Evolutionary conservation across 1,140 invertebrate species (phyloP).

Genomic region (Drosophila tani): DNA sequence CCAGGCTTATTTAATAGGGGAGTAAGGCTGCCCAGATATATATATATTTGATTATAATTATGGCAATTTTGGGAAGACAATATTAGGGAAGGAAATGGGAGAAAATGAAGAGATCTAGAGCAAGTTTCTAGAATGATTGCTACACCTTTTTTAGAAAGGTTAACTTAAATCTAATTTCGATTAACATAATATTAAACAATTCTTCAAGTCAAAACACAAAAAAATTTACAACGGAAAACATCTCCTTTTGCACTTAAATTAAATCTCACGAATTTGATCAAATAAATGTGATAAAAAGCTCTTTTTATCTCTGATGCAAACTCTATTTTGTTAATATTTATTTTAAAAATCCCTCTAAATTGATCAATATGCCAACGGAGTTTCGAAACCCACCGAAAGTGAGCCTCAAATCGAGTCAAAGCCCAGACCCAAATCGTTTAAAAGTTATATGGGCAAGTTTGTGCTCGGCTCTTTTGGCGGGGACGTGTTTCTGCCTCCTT

Average conservation of each 20-base stretch:
- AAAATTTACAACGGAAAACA: too few species aligned
- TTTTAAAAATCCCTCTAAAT: too few species aligned
- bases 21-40: neutral
- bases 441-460: conserved; percentile 28
- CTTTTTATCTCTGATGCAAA: too few species aligned
- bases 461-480: neutral
- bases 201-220: neutral
- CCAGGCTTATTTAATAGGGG: conserved; percentile 3
- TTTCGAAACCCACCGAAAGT: conserved; percentile 1
- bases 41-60: neutral
- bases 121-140: too few species aligned
- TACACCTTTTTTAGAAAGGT: too few species aligned
- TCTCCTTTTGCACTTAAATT: too few species aligned
- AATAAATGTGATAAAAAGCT: too few species aligned
- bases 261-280: too few species aligned
- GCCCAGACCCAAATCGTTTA: conserved; percentile 36
- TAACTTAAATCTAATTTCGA: too few species aligned
- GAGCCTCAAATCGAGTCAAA: conserved; percentile 17
- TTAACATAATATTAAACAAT: too few species aligned
- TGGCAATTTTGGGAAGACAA: neutral
- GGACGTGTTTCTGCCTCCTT: conserved; percentile 19
- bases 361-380: neutral
- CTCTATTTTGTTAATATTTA: too few species aligned
- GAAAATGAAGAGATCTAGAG: too few species aligned
- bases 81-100: neutral